Evolutionary conservation across 2,113 vertebrate species (phyloP), one percentile per base, ranked within the genome.

Genomic region (Dendropsophus ebraccatus): DNA sequence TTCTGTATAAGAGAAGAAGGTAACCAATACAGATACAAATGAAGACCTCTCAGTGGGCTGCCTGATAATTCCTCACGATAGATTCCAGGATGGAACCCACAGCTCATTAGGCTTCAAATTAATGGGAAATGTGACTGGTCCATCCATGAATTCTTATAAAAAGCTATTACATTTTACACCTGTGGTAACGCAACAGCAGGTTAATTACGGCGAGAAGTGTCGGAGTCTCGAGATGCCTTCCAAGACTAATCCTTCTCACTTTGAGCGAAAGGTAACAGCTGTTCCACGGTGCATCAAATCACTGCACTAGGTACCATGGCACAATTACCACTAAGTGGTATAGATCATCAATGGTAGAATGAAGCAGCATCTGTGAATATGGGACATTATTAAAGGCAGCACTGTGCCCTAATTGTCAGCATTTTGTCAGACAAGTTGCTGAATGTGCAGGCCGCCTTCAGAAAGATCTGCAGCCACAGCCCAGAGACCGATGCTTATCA

Each of bases 161-260:
- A 83, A 89, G 82, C 88, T 81, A 91, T 90, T 92, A 90, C 7
- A 86, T 35, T 67, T 86, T 82, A 89, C 89, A 91, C 92, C 88
- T 93, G 89, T 87, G 85, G 88, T 87, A 85, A 85, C 19, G 0
- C 14, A 90, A 88, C 88, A 81, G 62, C 11, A 0, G 0, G 37
- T 76, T 91, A 90, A 93, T 89, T 84, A 89, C 88, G 86, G 88
- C 87, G 87, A 87, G 91, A 90, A 89, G 84, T 4, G 5, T 76
- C 4, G 83, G 86, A 83, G 90, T 89, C 60, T 58, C 30, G 58
- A 88, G 87, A 6, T 67, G 65, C 70, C 17, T 45, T 52, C 88
- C 11, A 17, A 62, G 78, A 87, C 82, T 49, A 89, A 87, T 49
- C 52, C 58, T 87, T 86, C 86, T 84, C 75, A 47, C 84, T 88